Evolutionary conservation across 30 jellyfish, hydroid and myxozoan species (phyloP).

Genomic region (Aurelia aurita complex sp. Pacific): DNA sequence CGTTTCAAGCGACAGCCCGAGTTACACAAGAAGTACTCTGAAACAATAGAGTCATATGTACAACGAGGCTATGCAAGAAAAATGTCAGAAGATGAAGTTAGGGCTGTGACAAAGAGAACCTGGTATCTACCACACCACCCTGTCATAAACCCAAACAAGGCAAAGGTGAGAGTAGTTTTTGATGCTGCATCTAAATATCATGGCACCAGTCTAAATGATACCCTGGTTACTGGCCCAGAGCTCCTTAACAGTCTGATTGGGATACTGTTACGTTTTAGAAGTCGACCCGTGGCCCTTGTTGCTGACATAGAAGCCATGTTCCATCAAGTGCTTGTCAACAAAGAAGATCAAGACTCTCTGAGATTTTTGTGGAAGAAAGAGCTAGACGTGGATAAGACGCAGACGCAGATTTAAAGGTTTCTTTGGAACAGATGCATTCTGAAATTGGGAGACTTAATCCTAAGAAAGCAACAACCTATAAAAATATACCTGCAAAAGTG

Average conservation of each 20-base stretch:
- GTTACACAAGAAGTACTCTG: background rate
- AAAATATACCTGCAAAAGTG: too few relatives aligned
- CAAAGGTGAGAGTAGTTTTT: conserved; percentile 8
- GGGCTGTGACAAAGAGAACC: background rate
- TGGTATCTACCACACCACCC: conserved; percentile 20
- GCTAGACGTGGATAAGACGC: background rate
- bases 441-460: too few relatives aligned
- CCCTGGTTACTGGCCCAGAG: conserved; percentile 4
- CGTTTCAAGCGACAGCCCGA: background rate
- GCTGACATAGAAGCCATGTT: conserved; percentile 53
- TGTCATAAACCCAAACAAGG: background rate
- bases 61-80: conserved; percentile 13
- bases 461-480: too few relatives aligned
- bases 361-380: background rate
- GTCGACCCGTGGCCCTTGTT: background rate
- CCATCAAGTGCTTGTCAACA: conserved; percentile 16
- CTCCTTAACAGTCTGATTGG: conserved; percentile 10
- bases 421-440: too few relatives aligned
- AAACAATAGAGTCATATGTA: background rate
- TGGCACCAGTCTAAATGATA: background rate
- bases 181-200: background rate
- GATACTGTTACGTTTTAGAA: conserved; percentile 2
- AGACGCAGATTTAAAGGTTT: background rate
- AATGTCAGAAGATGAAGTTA: background rate
- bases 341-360: background rate